Evolutionary conservation across 2,797 vertebrate species (phyloP).

Genomic region (Todus mexicanus): DNA sequence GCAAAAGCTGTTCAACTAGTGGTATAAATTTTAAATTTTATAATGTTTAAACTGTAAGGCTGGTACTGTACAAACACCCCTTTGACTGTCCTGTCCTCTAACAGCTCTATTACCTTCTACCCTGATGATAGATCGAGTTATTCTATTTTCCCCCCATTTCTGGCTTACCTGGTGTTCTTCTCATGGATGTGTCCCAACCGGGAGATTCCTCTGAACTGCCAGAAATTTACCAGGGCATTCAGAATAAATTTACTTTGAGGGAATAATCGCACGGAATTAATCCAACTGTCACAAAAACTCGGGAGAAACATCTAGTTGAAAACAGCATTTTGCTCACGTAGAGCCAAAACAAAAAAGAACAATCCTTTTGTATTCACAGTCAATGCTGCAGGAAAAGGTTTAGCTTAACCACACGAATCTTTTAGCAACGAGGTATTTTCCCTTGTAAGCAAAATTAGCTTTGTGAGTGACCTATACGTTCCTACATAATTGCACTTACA

Average conservation of each 20-base stretch:
- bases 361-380: conserved; percentile 75
- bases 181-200: conserved; percentile 66
- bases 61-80: too few species aligned
- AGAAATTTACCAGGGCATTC: conserved; percentile 69
- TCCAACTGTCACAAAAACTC: conserved; percentile 38
- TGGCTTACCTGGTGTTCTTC: conserved; percentile 74
- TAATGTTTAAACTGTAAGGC: too few species aligned
- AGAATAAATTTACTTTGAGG: conserved; percentile 48
- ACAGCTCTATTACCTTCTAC: background rate
- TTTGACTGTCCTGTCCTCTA: background rate
- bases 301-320: conserved; percentile 70
- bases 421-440: conserved; percentile 75
- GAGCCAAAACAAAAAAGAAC: conserved; percentile 72
- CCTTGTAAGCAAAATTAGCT: conserved; percentile 82
- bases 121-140: background rate
- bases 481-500: background rate
- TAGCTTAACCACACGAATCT: conserved; percentile 79
- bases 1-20: background rate
- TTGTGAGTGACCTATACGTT: conserved; percentile 9
- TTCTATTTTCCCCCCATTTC: background rate
- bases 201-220: conserved; percentile 71
- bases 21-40: too few species aligned
- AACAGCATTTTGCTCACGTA: conserved; percentile 66
- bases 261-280: background rate
- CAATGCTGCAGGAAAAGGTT: conserved; percentile 78